Evolutionary conservation across 2,113 vertebrate species (phyloP), one percentile per base, ranked within the genome.

Genomic region (Isurus oxyrinchus): DNA sequence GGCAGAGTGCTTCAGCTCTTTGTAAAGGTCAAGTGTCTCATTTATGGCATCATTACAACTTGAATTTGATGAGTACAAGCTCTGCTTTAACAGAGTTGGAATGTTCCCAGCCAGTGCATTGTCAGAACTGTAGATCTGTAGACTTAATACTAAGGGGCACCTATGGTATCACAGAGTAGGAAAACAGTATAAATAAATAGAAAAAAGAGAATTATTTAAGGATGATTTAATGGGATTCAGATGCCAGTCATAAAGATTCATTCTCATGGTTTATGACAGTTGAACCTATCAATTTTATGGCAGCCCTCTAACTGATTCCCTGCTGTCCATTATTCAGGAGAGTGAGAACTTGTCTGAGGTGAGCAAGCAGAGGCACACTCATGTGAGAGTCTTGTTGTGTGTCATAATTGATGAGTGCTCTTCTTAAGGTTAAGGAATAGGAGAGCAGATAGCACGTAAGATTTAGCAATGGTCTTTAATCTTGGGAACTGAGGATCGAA

Each of bases 11-110:
- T 84, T 23, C 81, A 84, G 4, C 44, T 44, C 81, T 84, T 84
- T 84, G 40, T 40, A 84, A 84, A 84, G 81, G 81, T 84, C 81
- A 84, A 84, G 81, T 84, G 81, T 40, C 81, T 40, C 81, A 84
- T 44, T 44, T 40, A 44, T 84, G 40, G 40, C 81, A 21, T 84
- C 81, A 84, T 44, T 84, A 5, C 14, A 84, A 6, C 81, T 84
- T 40, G 2, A 44, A 84, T 44, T 44, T 44, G 19, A 44, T 84
- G 81, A 84, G 16, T 44, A 44, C 81, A 84, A 21, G 81, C 44
- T 84, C 13, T 84, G 81, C 40, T 84, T 84, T 6, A 21, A 21
- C 4, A 19, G 35, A 21, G 19, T 21, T 84, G 81, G 40, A 84
- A 84, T 40, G 81, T 84, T 84, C 19, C 76, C 76, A 81, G 76